Base-by-base conservation (phyloP, 2,113 vertebrate species). In the Oxygymnocypris stewartii region DNA sequence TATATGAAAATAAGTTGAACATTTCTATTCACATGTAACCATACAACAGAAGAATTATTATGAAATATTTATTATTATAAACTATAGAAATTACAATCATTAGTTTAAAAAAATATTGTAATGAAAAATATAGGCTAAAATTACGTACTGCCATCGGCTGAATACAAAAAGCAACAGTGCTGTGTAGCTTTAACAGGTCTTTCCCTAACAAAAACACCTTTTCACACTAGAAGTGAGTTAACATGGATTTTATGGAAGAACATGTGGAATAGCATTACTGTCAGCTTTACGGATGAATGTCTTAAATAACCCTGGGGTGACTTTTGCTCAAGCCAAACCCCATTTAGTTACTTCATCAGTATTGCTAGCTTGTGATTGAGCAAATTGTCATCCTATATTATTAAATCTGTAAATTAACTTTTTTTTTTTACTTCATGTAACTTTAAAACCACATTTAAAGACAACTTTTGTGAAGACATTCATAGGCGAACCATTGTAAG, bases 401-500 rank as follows among this genome's bases (percentile, higher is more conserved):
- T 20, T 73, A 69, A 67, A 67, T 35, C 18, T 40, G 9, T 10
- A n/a, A n/a, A n/a, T n/a, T n/a, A n/a, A n/a, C n/a, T n/a, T n/a
- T n/a, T n/a, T n/a, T n/a, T n/a, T n/a, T n/a, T n/a, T n/a, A 47
- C 23, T 76, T 44, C 35, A n/a, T 74, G 11, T n/a, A 74, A 16
- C 73, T n/a, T 44, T 1, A 25, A 44, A 42, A 11, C 4, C 40
- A 42, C 10, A 37, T 77, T 77, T 51, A 49, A 51, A 78, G 47
- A 51, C 65, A 16, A 40, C 28, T 71, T 18, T 77, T 54, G 71
- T 74, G 2, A 20, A 74, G 37, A 11, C 37, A 3, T 42, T 42
- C 16, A 37, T 2, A 37, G 9, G 5, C 1, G 20, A 65, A 14
- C 28, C 28, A 88, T 79, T 77, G 89, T 87, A 89, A 87, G 75